A percentile compares a stretch with the other conserved stretches of the same genome.
Conservation (phyloP, 2,888 invertebrate genomes). For the Tipula vernalis region DNA sequence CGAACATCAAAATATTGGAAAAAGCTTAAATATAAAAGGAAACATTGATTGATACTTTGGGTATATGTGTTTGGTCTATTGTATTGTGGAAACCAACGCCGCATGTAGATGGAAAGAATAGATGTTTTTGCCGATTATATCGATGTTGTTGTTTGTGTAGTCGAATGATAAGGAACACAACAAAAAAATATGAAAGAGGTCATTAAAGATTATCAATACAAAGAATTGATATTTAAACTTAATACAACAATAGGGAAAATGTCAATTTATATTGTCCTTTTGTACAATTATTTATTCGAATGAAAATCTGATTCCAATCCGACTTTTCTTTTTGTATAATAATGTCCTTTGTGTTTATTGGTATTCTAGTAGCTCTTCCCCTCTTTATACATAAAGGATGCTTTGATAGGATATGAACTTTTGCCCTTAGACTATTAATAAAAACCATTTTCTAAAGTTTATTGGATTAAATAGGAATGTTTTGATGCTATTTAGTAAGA, state of each 20-base stretch:
- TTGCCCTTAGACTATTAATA: no score
- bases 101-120: background rate
- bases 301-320: background rate
- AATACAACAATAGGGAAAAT: background rate
- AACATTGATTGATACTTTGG: background rate
- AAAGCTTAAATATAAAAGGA: background rate
- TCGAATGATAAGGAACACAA: background rate
- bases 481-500: no score
- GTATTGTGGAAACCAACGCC: background rate
- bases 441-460: no score
- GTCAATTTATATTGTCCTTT: background rate
- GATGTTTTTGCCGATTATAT: background rate
- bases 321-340: background rate
- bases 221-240: background rate
- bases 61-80: background rate
- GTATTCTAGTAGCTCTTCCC: no score
- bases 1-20: background rate
- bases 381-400: no score
- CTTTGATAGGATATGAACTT: no score
- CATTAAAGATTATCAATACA: background rate
- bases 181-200: background rate
- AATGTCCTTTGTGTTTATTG: background rate
- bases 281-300: background rate
- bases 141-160: background rate
- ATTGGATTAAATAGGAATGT: no score